Evolutionary conservation across 2,888 invertebrate species (phyloP).

Genomic region (Capitulum mitella): DNA sequence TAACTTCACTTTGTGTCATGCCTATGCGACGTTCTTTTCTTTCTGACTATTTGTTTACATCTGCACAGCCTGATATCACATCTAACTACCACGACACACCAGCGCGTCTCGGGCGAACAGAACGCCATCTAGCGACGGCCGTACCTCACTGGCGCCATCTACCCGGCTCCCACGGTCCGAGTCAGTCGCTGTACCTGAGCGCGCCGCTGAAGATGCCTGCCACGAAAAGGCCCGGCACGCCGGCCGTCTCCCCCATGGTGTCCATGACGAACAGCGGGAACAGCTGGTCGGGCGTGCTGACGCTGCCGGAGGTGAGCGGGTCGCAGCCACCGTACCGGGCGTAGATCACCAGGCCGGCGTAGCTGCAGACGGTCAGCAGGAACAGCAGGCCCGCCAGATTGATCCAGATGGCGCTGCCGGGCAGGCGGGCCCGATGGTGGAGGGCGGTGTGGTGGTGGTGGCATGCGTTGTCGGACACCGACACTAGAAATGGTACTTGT

Average conservation of each 20-base stretch:
- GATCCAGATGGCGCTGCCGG: conserved; percentile 39
- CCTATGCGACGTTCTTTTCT: too few relatives aligned
- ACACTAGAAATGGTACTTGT: too few relatives aligned
- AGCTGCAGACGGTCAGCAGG: conserved; percentile 73
- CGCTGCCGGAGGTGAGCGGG: conserved; percentile 59
- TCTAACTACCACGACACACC: too few relatives aligned
- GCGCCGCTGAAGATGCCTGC: conserved; percentile 94
- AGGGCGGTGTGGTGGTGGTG: too few relatives aligned
- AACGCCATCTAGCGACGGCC: too few relatives aligned
- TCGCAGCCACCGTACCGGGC: conserved; percentile 76
- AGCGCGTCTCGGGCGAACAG: too few relatives aligned
- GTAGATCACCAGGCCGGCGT: conserved; percentile 78
- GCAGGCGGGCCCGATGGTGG: neutral
- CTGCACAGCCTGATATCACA: too few relatives aligned
- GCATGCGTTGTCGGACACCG: too few relatives aligned
- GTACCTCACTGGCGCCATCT: neutral
- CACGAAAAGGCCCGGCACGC: conserved; percentile 85
- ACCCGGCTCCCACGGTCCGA: neutral
- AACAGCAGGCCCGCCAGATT: conserved; percentile 65
- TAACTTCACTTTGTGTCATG: too few relatives aligned
- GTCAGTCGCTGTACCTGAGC: conserved; percentile 63
- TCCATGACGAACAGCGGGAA: conserved; percentile 85
- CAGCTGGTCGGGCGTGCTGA: conserved; percentile 67
- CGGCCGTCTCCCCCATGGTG: conserved; percentile 63
- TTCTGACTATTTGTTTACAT: too few relatives aligned